Conservation (phyloP, 2,888 invertebrate species). For the Lithosia quadra region DNA sequence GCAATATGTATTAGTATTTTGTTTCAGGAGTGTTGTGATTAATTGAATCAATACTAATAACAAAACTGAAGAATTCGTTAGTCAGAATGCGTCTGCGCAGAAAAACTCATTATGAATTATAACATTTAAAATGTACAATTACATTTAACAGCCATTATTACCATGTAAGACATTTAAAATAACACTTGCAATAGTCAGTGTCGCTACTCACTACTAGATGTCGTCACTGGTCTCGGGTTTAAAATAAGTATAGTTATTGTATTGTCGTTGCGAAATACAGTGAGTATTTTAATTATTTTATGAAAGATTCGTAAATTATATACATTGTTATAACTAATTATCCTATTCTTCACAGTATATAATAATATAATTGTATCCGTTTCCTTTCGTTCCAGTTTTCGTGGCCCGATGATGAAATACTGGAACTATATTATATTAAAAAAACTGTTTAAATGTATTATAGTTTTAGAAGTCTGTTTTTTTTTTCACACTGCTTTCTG, state of each 20-base stretch:
- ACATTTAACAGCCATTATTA: neutral
- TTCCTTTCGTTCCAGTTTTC: neutral
- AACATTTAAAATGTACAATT: neutral
- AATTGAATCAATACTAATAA: neutral
- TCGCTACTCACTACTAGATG: neutral
- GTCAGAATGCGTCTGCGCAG: neutral
- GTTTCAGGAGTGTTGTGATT: too few species aligned
- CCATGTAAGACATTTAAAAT: neutral
- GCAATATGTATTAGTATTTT: too few species aligned
- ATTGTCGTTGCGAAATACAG: neutral
- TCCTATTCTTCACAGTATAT: neutral
- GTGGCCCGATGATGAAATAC: neutral
- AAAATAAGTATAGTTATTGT: neutral
- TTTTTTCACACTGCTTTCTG: too few species aligned
- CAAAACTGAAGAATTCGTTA: neutral
- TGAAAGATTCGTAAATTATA: neutral
- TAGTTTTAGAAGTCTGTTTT: neutral
- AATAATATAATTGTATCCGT: constrained; percentile 3
- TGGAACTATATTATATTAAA: neutral
- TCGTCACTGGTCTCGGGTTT: neutral
- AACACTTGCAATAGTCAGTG: neutral
- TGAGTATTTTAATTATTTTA: neutral
- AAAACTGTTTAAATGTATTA: neutral
- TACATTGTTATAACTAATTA: neutral
- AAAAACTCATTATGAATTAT: neutral